Base-by-base conservation (phyloP, 2,113 vertebrate species). In the Seriola quinqueradiata region DNA sequence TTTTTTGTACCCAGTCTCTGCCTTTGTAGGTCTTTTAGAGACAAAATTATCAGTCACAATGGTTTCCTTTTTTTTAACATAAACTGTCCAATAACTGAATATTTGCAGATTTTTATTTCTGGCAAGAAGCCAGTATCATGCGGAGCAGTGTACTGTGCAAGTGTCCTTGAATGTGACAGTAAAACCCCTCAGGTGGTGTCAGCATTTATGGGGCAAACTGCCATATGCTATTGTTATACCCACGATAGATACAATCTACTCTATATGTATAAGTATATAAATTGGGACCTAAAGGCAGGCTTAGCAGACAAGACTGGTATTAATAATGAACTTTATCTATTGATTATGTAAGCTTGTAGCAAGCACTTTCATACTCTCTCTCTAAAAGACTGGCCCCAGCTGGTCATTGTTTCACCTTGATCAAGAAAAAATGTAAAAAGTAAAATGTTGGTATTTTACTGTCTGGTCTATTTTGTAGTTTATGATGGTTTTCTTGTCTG, bases 181-280 rank as follows among this genome's bases (percentile, higher is more conserved):
- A 28, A 28, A 28, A 28, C 28, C 28, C 28, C 28, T 28, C 38
- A 34, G 67, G 46, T 46, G 60, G 17, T 52, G 70, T 59, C 70
- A 81, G 48, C 40, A 59, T 28, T 67, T 59, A 59, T 36, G 36
- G 28, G 46, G 19, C 65, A 71, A 65, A 60, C 32, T 38, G 34
- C 54, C 60, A 78, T 72, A 68, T 77, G 68, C 42, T 65, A 65
- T 38, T 55, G 23, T 61, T 66, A 42, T 16, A 44, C 19, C 36
- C 25, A 21, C 19, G 48, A 48, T 48, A 63, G 36, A 48, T 77
- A 28, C 21, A 40, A 21, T 46, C 21, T 21, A 54, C 66, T 52
- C 42, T 28, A 28, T 28, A 58, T 52, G 54, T 64, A 19, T n/a
- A 63, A 34, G 19, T 48, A 32, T 28, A 64, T 46, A 55, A 57